Conservation (phyloP, 2,888 invertebrate species). For the Phortica magna region DNA sequence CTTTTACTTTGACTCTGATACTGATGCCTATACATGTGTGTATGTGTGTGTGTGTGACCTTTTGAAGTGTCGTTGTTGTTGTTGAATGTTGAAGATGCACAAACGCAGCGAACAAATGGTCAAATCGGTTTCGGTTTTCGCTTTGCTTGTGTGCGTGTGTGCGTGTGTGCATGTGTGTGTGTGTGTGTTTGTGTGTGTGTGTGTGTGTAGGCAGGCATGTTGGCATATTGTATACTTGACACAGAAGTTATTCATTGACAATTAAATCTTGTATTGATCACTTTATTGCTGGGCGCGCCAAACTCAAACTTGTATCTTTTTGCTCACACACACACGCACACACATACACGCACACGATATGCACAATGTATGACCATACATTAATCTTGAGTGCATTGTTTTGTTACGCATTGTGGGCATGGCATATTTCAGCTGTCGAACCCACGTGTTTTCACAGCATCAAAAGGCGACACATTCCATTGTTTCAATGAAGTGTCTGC, state of each 20-base stretch:
- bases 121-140: too few species aligned
- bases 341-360: neutral
- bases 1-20: neutral
- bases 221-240: neutral
- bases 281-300: constrained; percentile 57
- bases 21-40: too few species aligned
- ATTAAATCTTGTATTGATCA: constrained; percentile 65
- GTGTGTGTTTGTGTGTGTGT: neutral
- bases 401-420: neutral
- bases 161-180: too few species aligned
- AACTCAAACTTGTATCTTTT: too few species aligned
- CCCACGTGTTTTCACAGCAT: neutral
- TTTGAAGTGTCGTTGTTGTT: neutral
- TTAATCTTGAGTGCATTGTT: constrained; percentile 30
- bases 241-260: constrained; percentile 60
- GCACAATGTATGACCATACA: neutral
- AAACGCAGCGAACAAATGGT: too few species aligned
- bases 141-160: too few species aligned
- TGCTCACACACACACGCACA: too few species aligned
- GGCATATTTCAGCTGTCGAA: neutral
- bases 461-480: neutral
- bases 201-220: neutral
- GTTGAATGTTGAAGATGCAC: neutral
- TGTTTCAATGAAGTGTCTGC: constrained; percentile 10
- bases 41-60: constrained; percentile 11